phyloP scores from a whole-genome alignment of 53 echinoderm and acorn worm genomes.

The Luidia sarsii region DNA sequence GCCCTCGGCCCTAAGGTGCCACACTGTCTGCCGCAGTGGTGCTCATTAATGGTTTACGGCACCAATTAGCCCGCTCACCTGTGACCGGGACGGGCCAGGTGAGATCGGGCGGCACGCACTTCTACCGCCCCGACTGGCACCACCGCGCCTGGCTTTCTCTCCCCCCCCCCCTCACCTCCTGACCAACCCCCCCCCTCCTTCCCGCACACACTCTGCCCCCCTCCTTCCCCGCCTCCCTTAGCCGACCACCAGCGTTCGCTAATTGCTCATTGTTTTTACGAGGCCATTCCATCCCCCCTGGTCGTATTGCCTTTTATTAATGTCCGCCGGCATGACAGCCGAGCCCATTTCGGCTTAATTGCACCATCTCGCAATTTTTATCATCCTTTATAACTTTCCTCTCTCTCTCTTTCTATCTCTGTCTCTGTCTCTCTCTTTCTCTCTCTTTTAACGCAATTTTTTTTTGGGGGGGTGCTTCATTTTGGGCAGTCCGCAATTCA shows the following conservation, averaged over 20 bases:
- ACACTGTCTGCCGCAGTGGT: background rate
- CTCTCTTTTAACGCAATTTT: too few relatives aligned
- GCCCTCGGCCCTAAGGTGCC: slow-evolving; percentile 19
- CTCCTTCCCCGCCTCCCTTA: background rate
- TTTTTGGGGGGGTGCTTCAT: too few relatives aligned
- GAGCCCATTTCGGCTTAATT: slow-evolving; percentile 25
- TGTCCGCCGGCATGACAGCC: background rate
- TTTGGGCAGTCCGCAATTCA: too few relatives aligned
- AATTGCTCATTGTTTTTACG: slow-evolving; percentile 53
- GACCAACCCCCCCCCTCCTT: background rate
- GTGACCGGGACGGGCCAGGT: slow-evolving; percentile 42
- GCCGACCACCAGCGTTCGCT: background rate
- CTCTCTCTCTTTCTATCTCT: too few relatives aligned
- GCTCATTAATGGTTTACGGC: slow-evolving; percentile 14
- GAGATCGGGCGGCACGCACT: slow-evolving; percentile 13
- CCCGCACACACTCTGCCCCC: background rate
- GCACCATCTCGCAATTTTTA: background rate
- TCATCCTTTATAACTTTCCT: too few relatives aligned
- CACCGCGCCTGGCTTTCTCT: background rate
- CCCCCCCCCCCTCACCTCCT: too few relatives aligned
- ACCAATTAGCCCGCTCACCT: slow-evolving; percentile 44
- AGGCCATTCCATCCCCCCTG: background rate
- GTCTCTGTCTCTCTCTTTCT: too few relatives aligned
- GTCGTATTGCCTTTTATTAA: background rate
- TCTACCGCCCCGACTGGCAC: background rate